These are phyloP conservation scores for Sipha maydis DNA, from an alignment of 2,888 invertebrate genomes.

Conservation along the genomic window DNA sequence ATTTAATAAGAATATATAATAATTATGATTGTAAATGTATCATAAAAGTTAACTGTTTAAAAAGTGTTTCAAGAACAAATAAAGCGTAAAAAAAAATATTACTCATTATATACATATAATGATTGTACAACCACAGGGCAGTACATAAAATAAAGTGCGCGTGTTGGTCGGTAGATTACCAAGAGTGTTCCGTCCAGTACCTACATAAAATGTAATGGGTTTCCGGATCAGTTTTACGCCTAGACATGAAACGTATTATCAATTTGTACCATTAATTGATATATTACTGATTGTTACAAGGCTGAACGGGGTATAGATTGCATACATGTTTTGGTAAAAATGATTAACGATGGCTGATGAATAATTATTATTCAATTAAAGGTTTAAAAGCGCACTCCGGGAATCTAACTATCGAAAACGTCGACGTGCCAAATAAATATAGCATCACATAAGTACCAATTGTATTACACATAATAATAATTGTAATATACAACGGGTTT, in stretches of 20 bases:
- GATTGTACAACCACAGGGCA: too few relatives aligned
- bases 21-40: too few relatives aligned
- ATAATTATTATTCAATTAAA: not conserved
- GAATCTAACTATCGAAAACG: not conserved
- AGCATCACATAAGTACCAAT: not conserved
- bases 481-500: not conserved
- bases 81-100: too few relatives aligned
- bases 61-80: too few relatives aligned
- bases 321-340: not conserved
- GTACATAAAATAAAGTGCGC: too few relatives aligned
- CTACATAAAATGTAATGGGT: too few relatives aligned
- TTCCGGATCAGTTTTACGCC: too few relatives aligned
- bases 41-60: too few relatives aligned
- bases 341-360: not conserved
- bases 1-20: too few relatives aligned
- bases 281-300: not conserved
- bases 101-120: too few relatives aligned
- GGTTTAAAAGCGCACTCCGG: not conserved
- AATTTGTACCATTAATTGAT: not conserved
- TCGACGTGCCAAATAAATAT: not conserved
- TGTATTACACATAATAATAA: not conserved
- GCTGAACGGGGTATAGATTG: not conserved
- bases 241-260: not conserved
- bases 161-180: too few relatives aligned
- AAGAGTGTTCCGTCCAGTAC: too few relatives aligned